A percentile compares a stretch with the other conserved stretches of the same genome.
Conservation (phyloP, 2,113 vertebrate genomes). For the Orycteropus afer region DNA sequence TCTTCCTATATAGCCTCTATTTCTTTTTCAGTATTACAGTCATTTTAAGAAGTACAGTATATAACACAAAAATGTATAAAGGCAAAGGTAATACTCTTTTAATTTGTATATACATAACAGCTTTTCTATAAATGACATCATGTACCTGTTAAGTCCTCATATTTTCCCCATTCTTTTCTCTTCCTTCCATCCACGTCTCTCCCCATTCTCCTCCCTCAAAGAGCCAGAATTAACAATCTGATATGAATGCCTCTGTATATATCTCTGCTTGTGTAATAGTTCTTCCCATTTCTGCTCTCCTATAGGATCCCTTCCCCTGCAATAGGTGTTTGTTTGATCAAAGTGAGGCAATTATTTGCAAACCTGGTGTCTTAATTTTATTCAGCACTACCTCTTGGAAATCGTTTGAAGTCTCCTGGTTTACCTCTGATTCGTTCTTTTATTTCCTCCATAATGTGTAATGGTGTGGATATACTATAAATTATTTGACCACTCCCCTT, state of each 20-base stretch:
- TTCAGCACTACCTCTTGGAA: background rate
- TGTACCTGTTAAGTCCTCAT: background rate
- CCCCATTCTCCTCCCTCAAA: background rate
- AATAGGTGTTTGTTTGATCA: background rate
- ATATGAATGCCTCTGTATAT: background rate
- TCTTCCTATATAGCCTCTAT: background rate
- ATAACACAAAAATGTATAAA: background rate
- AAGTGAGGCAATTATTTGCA: background rate
- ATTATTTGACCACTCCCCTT: background rate
- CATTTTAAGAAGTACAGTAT: background rate
- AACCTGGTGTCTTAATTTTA: background rate
- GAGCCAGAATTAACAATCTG: background rate
- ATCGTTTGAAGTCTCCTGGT: background rate
- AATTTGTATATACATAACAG: background rate
- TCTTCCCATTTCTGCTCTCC: accelerated
- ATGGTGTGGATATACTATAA: background rate
- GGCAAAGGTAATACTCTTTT: background rate
- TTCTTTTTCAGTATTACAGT: slow-evolving; percentile 33
- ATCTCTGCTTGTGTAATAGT: background rate
- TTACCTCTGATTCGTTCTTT: slow-evolving; percentile 22
- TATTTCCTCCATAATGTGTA: background rate
- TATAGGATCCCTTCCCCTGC: background rate
- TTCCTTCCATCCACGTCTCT: background rate
- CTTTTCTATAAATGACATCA: background rate
- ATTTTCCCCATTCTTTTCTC: background rate